Evolutionary conservation across 1,140 invertebrate genomes (phyloP), one percentile per base, ranked within the genome.

Genomic region (Hylaeus anthracinus): DNA sequence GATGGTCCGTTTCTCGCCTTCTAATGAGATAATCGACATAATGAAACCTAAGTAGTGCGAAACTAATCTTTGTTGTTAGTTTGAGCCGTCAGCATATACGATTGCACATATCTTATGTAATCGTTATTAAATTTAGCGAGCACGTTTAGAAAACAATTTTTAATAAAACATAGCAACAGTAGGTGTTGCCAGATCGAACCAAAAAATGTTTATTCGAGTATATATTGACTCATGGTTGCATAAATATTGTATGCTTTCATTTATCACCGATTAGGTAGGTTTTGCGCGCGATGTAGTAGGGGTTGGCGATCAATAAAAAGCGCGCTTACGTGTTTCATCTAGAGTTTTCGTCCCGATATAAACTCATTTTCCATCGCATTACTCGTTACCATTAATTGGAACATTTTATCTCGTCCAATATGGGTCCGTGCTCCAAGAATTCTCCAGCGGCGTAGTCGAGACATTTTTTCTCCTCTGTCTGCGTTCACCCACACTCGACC

Each of bases 371-470:
- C 26, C 45, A 15, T 78, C 58, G 8, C 55, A 45, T 55, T 56
- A 15, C 9, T 65, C 45, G 45, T n/a, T 15, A 26, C 2, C 37
- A 15, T 53, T 72, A 78, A 78, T 78, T 78, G 72, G 26, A 43
- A 41, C 5, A n/a, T 41, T 37, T 37, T 72, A 39, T 67, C 8
- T 41, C 60, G 45, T 55, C 10, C n/a, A 26, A 26, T 9, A 5
- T 55, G 41, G 72, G 26, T 14, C 9, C n/a, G 56, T 51, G 5
- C 43, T 58, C 43, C 41, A 58, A 63, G 51, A 76, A 72, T 72
- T 81, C 51, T 39, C 61, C 66, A 75, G 12, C 73, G 83, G 51
- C 48, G 15, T 60, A 60, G 45, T 58, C 51, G 71, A 60, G 51
- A 58, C 26, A 48, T 55, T 65, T 75, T 61, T 72, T 67, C 71